Evolutionary conservation across 2,797 vertebrate genomes (phyloP).

Genomic region (Lindbergichthys nudifrons): DNA sequence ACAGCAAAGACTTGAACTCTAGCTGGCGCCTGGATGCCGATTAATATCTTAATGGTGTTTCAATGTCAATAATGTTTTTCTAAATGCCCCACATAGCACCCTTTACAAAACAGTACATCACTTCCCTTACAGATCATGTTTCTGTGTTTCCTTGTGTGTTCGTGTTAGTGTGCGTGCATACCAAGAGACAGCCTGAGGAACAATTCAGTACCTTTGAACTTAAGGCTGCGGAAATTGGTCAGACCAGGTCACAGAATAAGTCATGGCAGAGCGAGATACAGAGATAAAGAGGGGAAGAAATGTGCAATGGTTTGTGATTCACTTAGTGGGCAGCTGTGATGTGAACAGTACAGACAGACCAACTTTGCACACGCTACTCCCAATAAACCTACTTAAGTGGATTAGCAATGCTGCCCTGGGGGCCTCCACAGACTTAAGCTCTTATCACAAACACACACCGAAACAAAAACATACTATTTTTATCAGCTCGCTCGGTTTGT

Average conservation of each 20-base stretch:
- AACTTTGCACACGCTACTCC: constrained; percentile 73
- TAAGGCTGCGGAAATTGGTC: constrained; percentile 50
- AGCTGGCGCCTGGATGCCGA: constrained; percentile 9
- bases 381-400: constrained; percentile 80
- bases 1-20: constrained; percentile 3
- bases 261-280: constrained; percentile 51
- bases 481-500: constrained; percentile 54
- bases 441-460: constrained; percentile 78
- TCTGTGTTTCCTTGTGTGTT: neutral
- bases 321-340: constrained; percentile 74
- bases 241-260: constrained; percentile 63
- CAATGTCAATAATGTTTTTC: constrained; percentile 21
- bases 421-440: constrained; percentile 71
- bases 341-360: constrained; percentile 75
- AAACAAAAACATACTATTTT: constrained; percentile 77
- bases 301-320: constrained; percentile 69
- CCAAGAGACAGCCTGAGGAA: constrained; percentile 41
- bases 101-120: constrained; percentile 12
- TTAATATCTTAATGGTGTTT: constrained; percentile 31
- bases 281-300: constrained; percentile 29
- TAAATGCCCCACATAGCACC: neutral
- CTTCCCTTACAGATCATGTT: neutral
- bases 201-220: constrained; percentile 62
- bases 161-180: too few relatives aligned
- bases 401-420: constrained; percentile 77